A percentile compares a stretch with the other conserved stretches of the same genome.
Evolutionary conservation across 2,797 vertebrate species (phyloP).

Genomic region (Ciconia nigra): DNA sequence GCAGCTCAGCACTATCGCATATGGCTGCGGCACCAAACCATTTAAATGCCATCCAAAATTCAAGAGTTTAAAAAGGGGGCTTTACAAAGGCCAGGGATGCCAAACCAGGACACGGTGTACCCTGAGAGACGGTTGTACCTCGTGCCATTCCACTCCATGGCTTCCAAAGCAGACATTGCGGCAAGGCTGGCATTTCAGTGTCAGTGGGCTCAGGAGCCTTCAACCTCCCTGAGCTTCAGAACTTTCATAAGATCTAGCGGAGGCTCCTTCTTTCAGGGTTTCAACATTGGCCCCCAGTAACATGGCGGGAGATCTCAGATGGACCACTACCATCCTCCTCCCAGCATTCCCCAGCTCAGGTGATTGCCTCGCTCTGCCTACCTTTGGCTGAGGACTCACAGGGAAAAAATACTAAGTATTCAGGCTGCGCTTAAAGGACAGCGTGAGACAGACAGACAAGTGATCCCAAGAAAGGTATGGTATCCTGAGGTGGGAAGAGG

Average conservation of each 20-base stretch:
- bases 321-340: not conserved
- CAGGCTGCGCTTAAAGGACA: not conserved
- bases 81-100: not conserved
- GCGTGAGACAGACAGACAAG: not conserved
- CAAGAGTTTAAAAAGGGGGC: not conserved
- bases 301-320: not conserved
- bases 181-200: not conserved
- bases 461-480: not conserved
- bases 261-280: not conserved
- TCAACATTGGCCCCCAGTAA: not conserved
- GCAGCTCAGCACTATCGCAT: rapidly evolving
- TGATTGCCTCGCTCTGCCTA: not conserved
- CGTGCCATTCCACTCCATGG: not conserved
- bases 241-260: not conserved
- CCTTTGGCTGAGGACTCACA: not conserved
- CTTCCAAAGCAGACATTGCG: rapidly evolving
- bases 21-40: not conserved
- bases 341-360: not conserved
- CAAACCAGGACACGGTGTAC: not conserved
- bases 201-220: not conserved
- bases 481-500: not conserved
- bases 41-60: not conserved
- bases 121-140: not conserved
- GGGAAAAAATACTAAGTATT: not conserved
- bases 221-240: not conserved